Evolutionary conservation across 2,113 vertebrate genomes (phyloP).

Genomic region (Marmota monax): DNA sequence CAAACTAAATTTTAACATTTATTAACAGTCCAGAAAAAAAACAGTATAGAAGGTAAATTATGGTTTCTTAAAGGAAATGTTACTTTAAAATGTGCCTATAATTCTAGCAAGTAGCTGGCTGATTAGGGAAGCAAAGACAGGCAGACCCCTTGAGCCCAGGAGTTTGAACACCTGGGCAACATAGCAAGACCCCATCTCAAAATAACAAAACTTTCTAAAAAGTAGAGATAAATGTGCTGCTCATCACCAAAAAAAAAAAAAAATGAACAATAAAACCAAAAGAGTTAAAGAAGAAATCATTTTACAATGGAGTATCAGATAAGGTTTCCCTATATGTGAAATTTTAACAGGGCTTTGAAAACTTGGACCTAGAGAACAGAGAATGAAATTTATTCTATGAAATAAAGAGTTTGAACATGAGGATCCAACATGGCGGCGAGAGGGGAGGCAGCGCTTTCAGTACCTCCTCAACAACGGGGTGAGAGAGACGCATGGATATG

Average conservation of each 20-base stretch:
- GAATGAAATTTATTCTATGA: background rate
- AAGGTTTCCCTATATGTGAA: background rate
- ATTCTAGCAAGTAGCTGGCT: too few species aligned
- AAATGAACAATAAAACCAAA: background rate
- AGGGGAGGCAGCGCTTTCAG: too few species aligned
- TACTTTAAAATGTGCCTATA: background rate
- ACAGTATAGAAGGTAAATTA: background rate
- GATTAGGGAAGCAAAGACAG: too few species aligned
- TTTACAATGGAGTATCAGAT: background rate
- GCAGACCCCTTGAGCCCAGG: background rate
- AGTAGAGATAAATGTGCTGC: background rate
- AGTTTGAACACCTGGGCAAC: background rate
- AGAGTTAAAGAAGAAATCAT: background rate
- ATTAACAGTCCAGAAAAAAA: background rate
- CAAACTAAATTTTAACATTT: constrained; percentile 4
- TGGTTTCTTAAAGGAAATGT: background rate
- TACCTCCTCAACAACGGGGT: too few species aligned
- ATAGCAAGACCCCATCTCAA: background rate
- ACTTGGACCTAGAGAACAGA: background rate
- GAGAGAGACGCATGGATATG: too few species aligned
- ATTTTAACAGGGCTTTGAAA: constrained; percentile 12
- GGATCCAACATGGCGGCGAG: too few species aligned
- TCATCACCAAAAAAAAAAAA: background rate
- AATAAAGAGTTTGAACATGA: background rate
- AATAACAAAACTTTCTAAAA: background rate